A percentile compares a stretch with the other conserved stretches of the same genome.
Evolutionary conservation across 2,113 vertebrate genomes (phyloP).

Genomic region (Romanogobio albipinnatus): DNA sequence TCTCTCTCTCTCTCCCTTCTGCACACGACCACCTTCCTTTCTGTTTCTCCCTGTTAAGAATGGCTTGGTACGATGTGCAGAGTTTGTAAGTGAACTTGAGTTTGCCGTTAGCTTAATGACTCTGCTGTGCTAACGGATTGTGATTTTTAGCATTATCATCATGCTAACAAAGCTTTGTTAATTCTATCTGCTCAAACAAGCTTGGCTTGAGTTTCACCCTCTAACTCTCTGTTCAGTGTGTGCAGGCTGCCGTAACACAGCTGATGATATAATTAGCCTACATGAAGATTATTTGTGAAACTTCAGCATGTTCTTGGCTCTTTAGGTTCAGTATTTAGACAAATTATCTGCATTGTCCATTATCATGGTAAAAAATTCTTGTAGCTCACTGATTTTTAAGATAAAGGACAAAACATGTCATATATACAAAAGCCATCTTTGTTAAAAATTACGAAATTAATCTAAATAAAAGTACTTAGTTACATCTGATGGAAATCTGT

Average conservation of each 20-base stretch:
- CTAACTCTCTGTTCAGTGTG: constrained; percentile 2
- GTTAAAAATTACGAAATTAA: too few relatives aligned
- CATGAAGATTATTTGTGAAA: not conserved
- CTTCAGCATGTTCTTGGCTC: too few relatives aligned
- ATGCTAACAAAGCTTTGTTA: constrained; percentile 44
- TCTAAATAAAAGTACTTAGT: too few relatives aligned
- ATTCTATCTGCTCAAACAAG: constrained; percentile 30
- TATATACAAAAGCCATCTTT: not conserved
- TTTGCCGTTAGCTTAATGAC: constrained; percentile 64
- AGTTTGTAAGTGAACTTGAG: constrained; percentile 79
- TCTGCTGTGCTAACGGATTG: constrained; percentile 30
- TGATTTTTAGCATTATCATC: constrained; percentile 37
- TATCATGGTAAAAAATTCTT: too few relatives aligned
- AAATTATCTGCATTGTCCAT: too few relatives aligned
- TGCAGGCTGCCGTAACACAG: not conserved
- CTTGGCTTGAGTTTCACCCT: constrained; percentile 39
- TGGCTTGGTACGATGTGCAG: constrained; percentile 79
- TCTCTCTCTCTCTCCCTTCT: constrained; percentile 40
- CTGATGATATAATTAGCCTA: not conserved
- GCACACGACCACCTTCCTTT: constrained; percentile 53
- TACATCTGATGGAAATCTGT: too few relatives aligned
- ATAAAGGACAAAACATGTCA: not conserved
- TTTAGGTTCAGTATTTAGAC: too few relatives aligned
- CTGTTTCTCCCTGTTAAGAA: constrained; percentile 76
- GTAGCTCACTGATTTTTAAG: not conserved